Percentiles rank a stretch among this genome's conserved stretches.
Evolutionary conservation across 2,113 vertebrate species (phyloP).

Genomic region (rat (Rattus norvegicus)): GRCr8 NC_086022.1:97771001-97771500

Average conservation of each 20-base stretch:
- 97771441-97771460: not conserved
- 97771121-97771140: not conserved
- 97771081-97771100: not conserved
- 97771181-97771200: conserved; percentile 37
- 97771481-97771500: not conserved
- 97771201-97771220: not conserved
- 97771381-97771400: too few relatives aligned
- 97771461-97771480: not conserved
- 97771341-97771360: not conserved
- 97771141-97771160: conserved; percentile 15
- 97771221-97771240: not conserved
- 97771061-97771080: not conserved
- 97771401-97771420: not conserved
- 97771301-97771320: not conserved
- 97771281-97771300: not conserved
- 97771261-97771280: not conserved
- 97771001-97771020: not conserved
- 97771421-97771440: not conserved
- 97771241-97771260: not conserved
- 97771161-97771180: not conserved
- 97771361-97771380: not conserved
- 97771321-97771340: not conserved
- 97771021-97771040: not conserved
- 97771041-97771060: not conserved
- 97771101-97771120: not conserved